Evolutionary conservation across 2,888 invertebrate genomes (phyloP), one percentile per base, ranked within the genome.

Genomic region (Congeria kusceri): DNA sequence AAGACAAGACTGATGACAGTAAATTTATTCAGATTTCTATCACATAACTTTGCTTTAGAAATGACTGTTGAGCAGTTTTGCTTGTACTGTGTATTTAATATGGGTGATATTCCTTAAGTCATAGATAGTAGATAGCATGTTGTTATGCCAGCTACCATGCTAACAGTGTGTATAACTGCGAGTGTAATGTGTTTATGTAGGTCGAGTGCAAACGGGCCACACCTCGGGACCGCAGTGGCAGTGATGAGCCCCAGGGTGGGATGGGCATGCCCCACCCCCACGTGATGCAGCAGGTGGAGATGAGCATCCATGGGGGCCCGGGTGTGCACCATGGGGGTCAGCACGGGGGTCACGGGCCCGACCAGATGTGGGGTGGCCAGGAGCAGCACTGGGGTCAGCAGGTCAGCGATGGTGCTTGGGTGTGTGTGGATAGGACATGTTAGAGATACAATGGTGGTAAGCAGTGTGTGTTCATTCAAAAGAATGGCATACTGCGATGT

Each of bases 191-290:
- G n/a, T 23, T 44, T 29, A 25, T 67, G n/a, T 79, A 88, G 88
- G 87, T 88, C 79, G 88, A 88, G 56, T 87, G 87, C 74, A 88
- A 88, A 56, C 65, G 86, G 28, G 88, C 88, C 18, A 83, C 86
- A 32, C 88, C 88, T 3, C 80, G 86, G 11, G 77, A 82, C 69
- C 82, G 78, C 25, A 75, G 64, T 23, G 64, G 59, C 7, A 49
- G 11, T 29, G 63, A 58, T 13, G 62, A 59, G 39, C 39, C 39
- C 5, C 73, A 73, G 73, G 32, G 29, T 32, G 46, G n/a, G 11
- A 69, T 46, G 20, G 28, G 7, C 15, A 9, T 4, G 61, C 68
- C 47, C 3, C 58, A n/a, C 67, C 32, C 63, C 20, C 15, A 56
- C 25, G 63, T 29, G 29, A 58, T 68, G 49, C 63, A 39, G 39